A percentile compares a stretch with the other conserved stretches of the same genome.
phyloP scores from a whole-genome alignment of 2,113 vertebrate genomes.

The Numenius arquata region DNA sequence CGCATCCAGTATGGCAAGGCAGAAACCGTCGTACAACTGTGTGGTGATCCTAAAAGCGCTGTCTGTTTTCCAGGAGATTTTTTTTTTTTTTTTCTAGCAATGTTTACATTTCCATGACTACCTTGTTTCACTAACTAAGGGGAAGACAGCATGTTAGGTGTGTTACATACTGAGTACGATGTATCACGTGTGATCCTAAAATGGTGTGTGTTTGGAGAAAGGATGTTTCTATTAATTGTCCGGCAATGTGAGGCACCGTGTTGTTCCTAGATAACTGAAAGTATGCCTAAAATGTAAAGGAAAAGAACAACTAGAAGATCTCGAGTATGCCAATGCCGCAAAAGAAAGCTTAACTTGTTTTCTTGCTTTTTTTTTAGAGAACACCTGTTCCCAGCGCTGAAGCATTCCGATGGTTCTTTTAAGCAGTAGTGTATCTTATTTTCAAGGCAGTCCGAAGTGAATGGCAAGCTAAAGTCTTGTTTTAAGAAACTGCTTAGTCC shows the following conservation, averaged over 20 bases:
- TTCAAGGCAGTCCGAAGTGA: constrained; percentile 82
- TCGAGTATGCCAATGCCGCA: constrained; percentile 60
- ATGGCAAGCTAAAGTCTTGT: constrained; percentile 87
- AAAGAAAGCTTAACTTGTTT: constrained; percentile 83
- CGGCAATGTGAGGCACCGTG: neutral
- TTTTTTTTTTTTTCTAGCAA: neutral
- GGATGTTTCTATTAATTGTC: constrained; percentile 27
- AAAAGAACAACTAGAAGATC: constrained; percentile 53
- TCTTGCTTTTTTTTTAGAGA: constrained; percentile 90
- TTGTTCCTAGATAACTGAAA: constrained; percentile 53
- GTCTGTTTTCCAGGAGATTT: neutral
- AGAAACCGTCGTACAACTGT: neutral
- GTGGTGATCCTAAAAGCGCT: neutral
- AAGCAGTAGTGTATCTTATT: constrained; percentile 81
- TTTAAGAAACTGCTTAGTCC: constrained; percentile 86
- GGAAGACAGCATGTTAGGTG: neutral
- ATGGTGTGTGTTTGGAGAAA: neutral
- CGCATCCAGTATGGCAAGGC: fast-evolving
- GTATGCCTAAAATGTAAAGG: constrained; percentile 67
- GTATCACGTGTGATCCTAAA: neutral
- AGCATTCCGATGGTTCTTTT: constrained; percentile 99
- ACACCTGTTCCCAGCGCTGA: constrained; percentile 95
- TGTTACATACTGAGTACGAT: neutral
- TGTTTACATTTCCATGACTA: constrained; percentile 1
- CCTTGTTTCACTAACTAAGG: neutral